phyloP scores from a whole-genome alignment of 2,888 invertebrate species.

The Pseudanteris insignis region DNA sequence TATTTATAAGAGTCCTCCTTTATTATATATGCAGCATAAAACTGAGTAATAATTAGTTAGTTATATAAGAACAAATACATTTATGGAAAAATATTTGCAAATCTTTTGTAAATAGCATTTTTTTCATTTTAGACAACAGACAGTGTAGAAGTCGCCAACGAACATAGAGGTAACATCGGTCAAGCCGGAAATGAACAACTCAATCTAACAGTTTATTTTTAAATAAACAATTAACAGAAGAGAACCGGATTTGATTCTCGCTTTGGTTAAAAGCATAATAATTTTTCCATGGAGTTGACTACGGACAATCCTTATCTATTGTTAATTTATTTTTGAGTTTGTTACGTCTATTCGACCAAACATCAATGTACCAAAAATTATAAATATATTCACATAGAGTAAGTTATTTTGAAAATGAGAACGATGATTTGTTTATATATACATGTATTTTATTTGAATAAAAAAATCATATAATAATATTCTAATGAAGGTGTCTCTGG shows the following conservation, averaged over 20 bases:
- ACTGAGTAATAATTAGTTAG: no score
- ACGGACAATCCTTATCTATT: no score
- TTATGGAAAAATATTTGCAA: constrained; percentile 23
- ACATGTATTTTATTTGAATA: constrained; percentile 26
- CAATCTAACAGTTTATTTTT: constrained; percentile 79
- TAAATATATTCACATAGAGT: constrained; percentile 13
- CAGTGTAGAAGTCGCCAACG: constrained; percentile 67
- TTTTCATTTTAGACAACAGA: constrained; percentile 66
- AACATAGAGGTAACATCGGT: constrained; percentile 61
- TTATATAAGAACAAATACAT: constrained; percentile 21
- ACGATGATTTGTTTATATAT: constrained; percentile 25
- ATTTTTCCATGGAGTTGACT: no score
- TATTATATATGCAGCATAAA: constrained; percentile 12
- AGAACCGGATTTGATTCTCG: no score
- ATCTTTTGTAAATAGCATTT: constrained; percentile 30
- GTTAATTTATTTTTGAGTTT: no score
- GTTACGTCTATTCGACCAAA: constrained; percentile 15
- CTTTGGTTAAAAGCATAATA: no score
- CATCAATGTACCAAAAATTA: constrained; percentile 26
- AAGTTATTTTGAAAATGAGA: constrained; percentile 20
- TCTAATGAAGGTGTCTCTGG: background rate
- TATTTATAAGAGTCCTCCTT: constrained; percentile 4
- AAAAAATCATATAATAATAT: constrained; percentile 20
- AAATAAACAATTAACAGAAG: constrained; percentile 39
- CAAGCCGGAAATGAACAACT: constrained; percentile 69